Evolutionary conservation across 2,113 vertebrate genomes (phyloP).

Genomic region (Alosa alosa): DNA sequence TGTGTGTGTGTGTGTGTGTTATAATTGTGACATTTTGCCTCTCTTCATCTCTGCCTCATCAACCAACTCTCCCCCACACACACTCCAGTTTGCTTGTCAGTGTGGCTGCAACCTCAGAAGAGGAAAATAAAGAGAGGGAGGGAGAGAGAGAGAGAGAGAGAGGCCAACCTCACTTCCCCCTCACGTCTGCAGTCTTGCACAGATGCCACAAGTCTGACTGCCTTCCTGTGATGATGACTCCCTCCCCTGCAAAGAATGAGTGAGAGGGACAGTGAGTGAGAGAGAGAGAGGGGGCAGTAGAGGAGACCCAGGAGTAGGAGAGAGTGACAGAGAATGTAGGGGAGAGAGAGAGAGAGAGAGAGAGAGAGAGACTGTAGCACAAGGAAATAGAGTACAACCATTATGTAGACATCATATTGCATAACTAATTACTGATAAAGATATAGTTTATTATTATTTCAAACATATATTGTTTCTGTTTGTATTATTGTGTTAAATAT

Average conservation of each 20-base stretch:
- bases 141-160: too few relatives aligned
- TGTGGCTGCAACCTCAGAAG: constrained; percentile 27
- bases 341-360: not conserved
- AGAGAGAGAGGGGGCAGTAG: too few relatives aligned
- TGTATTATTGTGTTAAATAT: too few relatives aligned
- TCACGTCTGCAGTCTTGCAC: not conserved
- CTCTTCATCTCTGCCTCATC: not conserved
- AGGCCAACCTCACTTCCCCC: not conserved
- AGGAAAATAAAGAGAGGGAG: constrained; percentile 2
- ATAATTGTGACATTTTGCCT: not conserved
- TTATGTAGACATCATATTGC: too few relatives aligned
- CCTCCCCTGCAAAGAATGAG: not conserved
- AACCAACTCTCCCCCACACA: not conserved
- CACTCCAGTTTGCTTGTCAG: not conserved
- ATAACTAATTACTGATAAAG: too few relatives aligned
- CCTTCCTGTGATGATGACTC: not conserved
- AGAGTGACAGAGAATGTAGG: too few relatives aligned
- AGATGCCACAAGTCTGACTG: not conserved
- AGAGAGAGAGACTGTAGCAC: not conserved
- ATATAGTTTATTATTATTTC: too few relatives aligned
- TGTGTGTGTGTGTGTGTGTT: too few relatives aligned
- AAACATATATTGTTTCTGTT: too few relatives aligned
- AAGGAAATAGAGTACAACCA: not conserved
- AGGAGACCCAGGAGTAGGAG: too few relatives aligned
- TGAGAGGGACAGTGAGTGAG: constrained; percentile 18